phyloP scores from a whole-genome alignment of 1,140 invertebrate genomes.

The Argopecten irradians region DNA sequence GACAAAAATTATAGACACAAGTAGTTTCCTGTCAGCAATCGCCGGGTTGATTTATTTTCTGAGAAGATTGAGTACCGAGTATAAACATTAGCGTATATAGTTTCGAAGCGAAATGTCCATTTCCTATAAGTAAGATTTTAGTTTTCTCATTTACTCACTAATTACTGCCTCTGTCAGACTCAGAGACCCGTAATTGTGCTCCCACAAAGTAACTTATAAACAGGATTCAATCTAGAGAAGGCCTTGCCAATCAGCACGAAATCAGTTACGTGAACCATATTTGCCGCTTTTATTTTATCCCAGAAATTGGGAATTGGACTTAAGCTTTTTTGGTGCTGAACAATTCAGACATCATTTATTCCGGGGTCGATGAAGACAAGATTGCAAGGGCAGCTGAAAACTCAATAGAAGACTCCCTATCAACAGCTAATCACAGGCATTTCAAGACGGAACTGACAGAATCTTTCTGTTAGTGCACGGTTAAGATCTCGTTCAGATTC shows the following conservation, averaged over 20 bases:
- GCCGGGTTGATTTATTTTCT: background rate
- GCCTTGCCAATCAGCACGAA: background rate
- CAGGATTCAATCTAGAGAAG: constrained; percentile 8
- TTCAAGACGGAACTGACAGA: constrained; percentile 14
- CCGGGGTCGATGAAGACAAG: constrained; percentile 13
- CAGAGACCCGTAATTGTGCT: background rate
- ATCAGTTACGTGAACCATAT: constrained; percentile 5
- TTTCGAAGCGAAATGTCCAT: background rate
- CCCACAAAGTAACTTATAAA: constrained; percentile 1
- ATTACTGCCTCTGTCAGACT: background rate
- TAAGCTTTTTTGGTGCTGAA: background rate
- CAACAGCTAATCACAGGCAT: constrained; percentile 9
- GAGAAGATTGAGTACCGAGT: background rate
- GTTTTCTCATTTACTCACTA: background rate
- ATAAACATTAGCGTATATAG: background rate
- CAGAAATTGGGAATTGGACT: constrained; percentile 21
- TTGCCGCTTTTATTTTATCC: constrained; percentile 16
- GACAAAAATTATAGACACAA: background rate
- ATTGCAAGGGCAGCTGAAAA: constrained; percentile 4
- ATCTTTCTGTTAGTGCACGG: constrained; percentile 20
- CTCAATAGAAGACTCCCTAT: background rate
- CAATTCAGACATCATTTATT: background rate
- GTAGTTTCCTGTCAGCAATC: background rate
- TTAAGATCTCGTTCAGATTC: constrained; percentile 18
- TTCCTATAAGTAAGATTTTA: background rate